These are phyloP conservation scores for Synergus gifuensis DNA, from an alignment of 2,888 invertebrate genomes.

Conservation along the genomic window DNA sequence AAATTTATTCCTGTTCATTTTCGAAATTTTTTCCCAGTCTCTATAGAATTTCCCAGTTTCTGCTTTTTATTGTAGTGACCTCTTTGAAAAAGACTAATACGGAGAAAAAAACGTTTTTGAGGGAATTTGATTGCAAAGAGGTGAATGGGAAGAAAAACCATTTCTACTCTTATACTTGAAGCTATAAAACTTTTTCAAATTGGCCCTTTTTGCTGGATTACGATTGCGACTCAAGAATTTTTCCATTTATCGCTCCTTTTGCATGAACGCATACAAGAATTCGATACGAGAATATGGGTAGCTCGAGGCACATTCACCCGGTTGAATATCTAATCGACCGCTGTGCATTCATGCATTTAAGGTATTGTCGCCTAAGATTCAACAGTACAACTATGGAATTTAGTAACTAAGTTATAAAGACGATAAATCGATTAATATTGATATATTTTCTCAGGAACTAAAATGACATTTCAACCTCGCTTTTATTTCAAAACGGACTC, in stretches of 20 bases:
- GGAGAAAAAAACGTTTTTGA: not conserved
- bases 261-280: conserved; percentile 74
- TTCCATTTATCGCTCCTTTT: conserved; percentile 75
- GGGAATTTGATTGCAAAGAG: not conserved
- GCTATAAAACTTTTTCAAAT: conserved; percentile 56
- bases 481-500: not conserved
- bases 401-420: conserved; percentile 19
- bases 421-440: conserved; percentile 29
- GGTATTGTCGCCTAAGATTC: conserved; percentile 35
- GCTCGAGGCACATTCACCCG: conserved; percentile 53
- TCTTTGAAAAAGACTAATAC: not conserved
- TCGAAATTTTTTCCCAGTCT: too few relatives aligned
- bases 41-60: conserved; percentile 40
- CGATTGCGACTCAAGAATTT: conserved; percentile 75
- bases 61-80: conserved; percentile 16
- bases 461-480: not conserved
- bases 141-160: conserved; percentile 10
- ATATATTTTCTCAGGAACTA: not conserved
- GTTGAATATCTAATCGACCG: conserved; percentile 49
- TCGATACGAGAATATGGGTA: conserved; percentile 59
- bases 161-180: conserved; percentile 3
- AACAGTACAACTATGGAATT: conserved; percentile 31
- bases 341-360: conserved; percentile 48
- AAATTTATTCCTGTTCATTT: too few relatives aligned
- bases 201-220: conserved; percentile 67